Percentiles rank a stretch among this genome's conserved stretches.
Evolutionary conservation across 2,113 vertebrate species (phyloP).

Genomic region (Monarcha castaneiventris): DNA sequence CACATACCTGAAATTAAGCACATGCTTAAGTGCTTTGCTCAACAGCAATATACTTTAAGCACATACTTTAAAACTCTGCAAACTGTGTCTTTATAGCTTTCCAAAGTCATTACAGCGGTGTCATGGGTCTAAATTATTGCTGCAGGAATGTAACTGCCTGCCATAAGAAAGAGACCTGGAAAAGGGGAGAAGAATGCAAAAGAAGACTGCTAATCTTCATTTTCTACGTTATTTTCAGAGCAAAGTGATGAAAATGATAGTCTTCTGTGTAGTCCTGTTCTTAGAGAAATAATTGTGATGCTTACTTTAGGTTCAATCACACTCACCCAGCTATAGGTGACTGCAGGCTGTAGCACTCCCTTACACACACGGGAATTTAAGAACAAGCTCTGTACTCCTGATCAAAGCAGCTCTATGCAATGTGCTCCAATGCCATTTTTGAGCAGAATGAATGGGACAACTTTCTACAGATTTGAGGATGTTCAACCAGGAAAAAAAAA

Average conservation of each 20-base stretch:
- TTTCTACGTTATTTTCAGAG: not conserved
- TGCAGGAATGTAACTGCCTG: not conserved
- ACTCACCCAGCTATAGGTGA: not conserved
- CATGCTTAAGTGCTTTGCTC: constrained; percentile 45
- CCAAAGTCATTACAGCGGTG: constrained; percentile 17
- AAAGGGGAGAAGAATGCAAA: not conserved
- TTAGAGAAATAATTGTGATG: not conserved
- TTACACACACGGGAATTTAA: not conserved
- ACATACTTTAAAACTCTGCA: constrained; percentile 58
- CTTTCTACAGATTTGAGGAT: not conserved
- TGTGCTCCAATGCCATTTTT: not conserved
- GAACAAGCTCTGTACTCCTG: not conserved
- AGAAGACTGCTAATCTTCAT: not conserved
- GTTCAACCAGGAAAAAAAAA: not conserved
- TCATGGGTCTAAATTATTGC: constrained; percentile 39
- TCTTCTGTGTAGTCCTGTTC: not conserved
- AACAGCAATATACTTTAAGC: constrained; percentile 65
- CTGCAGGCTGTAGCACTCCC: not conserved
- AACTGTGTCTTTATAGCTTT: constrained; percentile 58
- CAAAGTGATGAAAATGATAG: not conserved
- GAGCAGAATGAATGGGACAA: not conserved
- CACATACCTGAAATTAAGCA: constrained; percentile 52
- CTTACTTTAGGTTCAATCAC: not conserved
- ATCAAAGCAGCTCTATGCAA: not conserved
- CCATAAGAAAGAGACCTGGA: not conserved